Evolutionary conservation across 2,888 invertebrate species (phyloP).

Genomic region (Tethea ocularis): DNA sequence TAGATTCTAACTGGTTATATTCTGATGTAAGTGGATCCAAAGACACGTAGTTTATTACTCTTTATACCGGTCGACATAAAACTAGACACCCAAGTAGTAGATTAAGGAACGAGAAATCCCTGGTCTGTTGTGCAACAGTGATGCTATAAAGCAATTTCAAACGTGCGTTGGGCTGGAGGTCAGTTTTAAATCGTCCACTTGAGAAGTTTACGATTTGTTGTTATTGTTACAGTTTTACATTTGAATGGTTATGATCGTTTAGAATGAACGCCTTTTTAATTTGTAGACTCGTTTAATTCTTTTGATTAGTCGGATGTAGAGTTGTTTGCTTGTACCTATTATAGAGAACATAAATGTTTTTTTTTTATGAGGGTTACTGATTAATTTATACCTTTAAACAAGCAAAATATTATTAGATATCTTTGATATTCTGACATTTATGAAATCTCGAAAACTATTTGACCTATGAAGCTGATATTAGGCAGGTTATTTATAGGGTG

Average conservation of each 20-base stretch:
- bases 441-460: no score
- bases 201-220: constrained; percentile 74
- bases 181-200: constrained; percentile 65
- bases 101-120: constrained; percentile 64
- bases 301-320: constrained; percentile 23
- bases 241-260: constrained; percentile 42
- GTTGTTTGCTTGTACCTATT: no score
- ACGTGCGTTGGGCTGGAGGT: constrained; percentile 50
- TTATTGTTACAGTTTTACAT: constrained; percentile 68
- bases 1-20: constrained; percentile 26
- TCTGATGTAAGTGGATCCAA: constrained; percentile 37
- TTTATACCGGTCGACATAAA: constrained; percentile 71
- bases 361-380: no score
- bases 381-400: no score
- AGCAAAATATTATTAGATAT: no score
- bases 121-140: constrained; percentile 62
- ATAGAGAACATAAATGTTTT: background rate
- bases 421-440: no score
- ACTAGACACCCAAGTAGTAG: constrained; percentile 81
- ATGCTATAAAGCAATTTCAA: constrained; percentile 51
- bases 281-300: constrained; percentile 19
- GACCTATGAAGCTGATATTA: no score
- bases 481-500: no score
- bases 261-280: constrained; percentile 30
- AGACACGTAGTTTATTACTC: constrained; percentile 67